Base-by-base conservation (phyloP, 2,113 vertebrate genomes). In the Gadus chalcogrammus region DNA sequence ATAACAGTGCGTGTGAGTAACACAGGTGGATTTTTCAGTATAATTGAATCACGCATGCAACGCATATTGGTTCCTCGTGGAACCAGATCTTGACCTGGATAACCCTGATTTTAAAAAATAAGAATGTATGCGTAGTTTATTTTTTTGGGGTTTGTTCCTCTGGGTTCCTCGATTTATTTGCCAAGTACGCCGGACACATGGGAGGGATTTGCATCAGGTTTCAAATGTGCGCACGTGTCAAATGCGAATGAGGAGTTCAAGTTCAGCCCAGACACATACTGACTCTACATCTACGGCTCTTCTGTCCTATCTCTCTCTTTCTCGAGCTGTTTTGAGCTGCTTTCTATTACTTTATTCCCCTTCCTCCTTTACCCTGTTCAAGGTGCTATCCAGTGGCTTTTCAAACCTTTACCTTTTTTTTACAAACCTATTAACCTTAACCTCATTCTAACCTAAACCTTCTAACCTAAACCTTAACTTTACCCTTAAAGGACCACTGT, bases 401-500 rank as follows among this genome's bases (percentile, higher is more conserved):
- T 89, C 68, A 85, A 86, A 79, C 89, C 90, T 88, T 91, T 93
- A 88, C 92, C 93, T 61, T 61, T 20, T 22, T n/a, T 61, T 61
- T 61, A 48, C 12, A 48, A 48, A 48, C 42, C 0, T 27, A 62
- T 62, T 88, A 90, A 88, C 80, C 79, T 71, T 88, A 91, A 89
- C 93, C 84, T 82, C 85, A 82, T 71, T 90, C 88, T 91, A 92
- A 93, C 89, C 87, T 80, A 78, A 88, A 91, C 82, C 89, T 6
- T 42, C 38, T 92, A 90, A 94, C 72, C 83, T 73, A 79, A 48
- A 84, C 84, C 81, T 79, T 74, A 82, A 88, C 92, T 90, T 92
- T 88, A 92, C 82, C 83, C 84, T 83, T 82, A 72, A 79, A 83
- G 42, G 42, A 48, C 42, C 42, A 48, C 42, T 48, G 42, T 48